These are phyloP conservation scores for Hololepta plana DNA, from an alignment of 2,888 invertebrate genomes.

Conservation along the genomic window DNA sequence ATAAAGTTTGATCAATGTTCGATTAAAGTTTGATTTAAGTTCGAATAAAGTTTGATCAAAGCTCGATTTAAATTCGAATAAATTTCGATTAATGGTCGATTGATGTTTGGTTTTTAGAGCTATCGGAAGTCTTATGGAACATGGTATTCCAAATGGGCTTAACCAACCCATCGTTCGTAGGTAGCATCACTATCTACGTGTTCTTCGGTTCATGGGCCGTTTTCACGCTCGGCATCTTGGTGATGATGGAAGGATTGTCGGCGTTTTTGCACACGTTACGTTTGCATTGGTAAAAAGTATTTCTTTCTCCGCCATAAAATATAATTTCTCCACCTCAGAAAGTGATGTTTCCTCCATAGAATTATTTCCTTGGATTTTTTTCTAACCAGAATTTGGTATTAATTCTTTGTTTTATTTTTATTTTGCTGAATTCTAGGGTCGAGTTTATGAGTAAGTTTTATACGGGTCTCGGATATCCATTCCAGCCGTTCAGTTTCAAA, in stretches of 20 bases:
- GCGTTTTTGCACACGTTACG: conserved; percentile 80
- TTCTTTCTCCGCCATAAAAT: no score
- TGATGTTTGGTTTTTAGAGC: conserved; percentile 31
- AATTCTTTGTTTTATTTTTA: conserved; percentile 1
- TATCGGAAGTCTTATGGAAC: conserved; percentile 67
- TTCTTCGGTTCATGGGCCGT: conserved; percentile 62
- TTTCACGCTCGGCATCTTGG: conserved; percentile 65
- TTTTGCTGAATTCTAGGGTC: conserved; percentile 35
- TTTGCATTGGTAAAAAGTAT: conserved; percentile 62
- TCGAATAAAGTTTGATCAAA: no score
- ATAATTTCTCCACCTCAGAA: not conserved
- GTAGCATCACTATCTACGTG: conserved; percentile 36
- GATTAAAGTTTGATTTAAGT: no score
- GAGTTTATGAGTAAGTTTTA: conserved; percentile 66
- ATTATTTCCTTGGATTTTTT: not conserved
- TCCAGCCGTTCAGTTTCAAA: conserved; percentile 51
- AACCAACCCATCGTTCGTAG: conserved; percentile 19
- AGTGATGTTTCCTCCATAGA: not conserved
- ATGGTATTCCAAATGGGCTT: conserved; percentile 36
- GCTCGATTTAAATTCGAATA: no score
- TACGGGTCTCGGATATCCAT: conserved; percentile 41
- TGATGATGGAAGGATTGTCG: conserved; percentile 81
- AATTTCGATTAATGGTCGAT: conserved; percentile 2
- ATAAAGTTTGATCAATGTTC: no score
- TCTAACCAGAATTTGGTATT: no score